phyloP scores from a whole-genome alignment of 2,797 vertebrate species.

The Cichlasoma orientale region DNA sequence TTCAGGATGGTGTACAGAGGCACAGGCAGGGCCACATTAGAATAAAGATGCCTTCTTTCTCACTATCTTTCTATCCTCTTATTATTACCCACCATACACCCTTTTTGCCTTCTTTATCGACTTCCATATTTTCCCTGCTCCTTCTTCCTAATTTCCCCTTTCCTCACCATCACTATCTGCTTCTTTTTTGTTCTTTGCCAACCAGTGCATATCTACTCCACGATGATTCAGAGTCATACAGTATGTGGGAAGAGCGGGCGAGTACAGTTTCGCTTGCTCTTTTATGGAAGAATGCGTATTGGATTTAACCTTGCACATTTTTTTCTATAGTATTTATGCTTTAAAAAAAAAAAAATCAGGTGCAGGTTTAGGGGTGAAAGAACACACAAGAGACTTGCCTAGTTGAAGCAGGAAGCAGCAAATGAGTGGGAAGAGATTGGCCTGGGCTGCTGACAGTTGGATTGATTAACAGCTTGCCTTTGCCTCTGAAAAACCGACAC shows the following conservation, averaged over 20 bases:
- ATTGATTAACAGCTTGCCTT: constrained; percentile 54
- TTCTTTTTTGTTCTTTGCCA: constrained; percentile 26
- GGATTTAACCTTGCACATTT: not conserved
- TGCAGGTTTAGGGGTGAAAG: constrained; percentile 18
- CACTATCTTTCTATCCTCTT: constrained; percentile 46
- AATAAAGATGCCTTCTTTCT: constrained; percentile 72
- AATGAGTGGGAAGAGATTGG: constrained; percentile 54
- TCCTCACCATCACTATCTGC: constrained; percentile 13
- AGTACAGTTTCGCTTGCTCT: not conserved
- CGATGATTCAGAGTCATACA: constrained; percentile 19
- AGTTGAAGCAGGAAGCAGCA: constrained; percentile 32
- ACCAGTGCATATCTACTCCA: constrained; percentile 10
- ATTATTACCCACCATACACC: constrained; percentile 53
- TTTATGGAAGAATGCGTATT: not conserved
- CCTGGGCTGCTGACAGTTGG: constrained; percentile 46
- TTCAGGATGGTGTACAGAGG: constrained; percentile 74
- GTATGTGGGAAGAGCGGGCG: constrained; percentile 4
- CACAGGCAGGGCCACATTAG: constrained; percentile 66
- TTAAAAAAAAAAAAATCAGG: constrained; percentile 8
- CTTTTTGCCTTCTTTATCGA: constrained; percentile 56
- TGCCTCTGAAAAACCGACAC: constrained; percentile 37
- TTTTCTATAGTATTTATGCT: constrained; percentile 1
- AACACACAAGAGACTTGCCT: not conserved
- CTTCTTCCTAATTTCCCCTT: constrained; percentile 25
- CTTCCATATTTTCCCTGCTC: constrained; percentile 38